A percentile compares a stretch with the other conserved stretches of the same genome.
Conservation (phyloP, 2,113 vertebrate species). For the Sakesphorus luctuosus region DNA sequence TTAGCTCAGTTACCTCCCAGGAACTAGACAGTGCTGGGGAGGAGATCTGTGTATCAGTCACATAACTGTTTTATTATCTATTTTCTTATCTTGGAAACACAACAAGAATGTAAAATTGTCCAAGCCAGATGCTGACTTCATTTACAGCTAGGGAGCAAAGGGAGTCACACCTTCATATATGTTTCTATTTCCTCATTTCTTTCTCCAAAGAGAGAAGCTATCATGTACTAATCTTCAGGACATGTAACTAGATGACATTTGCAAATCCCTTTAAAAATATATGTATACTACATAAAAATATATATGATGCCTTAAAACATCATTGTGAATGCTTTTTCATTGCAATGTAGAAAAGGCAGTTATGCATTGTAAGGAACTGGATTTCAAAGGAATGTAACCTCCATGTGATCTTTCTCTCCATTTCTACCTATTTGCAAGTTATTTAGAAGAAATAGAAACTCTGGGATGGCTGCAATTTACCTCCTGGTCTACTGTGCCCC, state of each 20-base stretch:
- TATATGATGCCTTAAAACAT: neutral
- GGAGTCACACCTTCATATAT: neutral
- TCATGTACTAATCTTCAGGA: neutral
- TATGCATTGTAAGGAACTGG: neutral
- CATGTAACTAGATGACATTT: neutral
- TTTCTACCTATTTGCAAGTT: neutral
- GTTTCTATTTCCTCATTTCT: constrained; percentile 35
- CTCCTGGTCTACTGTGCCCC: neutral
- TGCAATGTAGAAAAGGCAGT: neutral
- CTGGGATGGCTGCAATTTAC: neutral
- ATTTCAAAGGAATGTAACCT: neutral
- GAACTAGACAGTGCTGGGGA: neutral
- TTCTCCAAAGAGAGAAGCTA: neutral
- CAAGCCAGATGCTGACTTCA: constrained; percentile 43
- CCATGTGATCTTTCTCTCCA: neutral
- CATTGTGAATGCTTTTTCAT: neutral
- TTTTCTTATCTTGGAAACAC: constrained; percentile 45
- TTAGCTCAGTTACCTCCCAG: neutral
- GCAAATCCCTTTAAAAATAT: neutral
- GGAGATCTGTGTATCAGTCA: constrained; percentile 26
- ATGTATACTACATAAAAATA: neutral
- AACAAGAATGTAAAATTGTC: neutral
- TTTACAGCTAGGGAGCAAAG: neutral
- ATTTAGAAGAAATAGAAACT: neutral
- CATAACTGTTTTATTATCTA: constrained; percentile 13